These are phyloP conservation scores for Styela clava DNA, from an alignment of 23 tunicate genomes.

Conservation along the genomic window DNA sequence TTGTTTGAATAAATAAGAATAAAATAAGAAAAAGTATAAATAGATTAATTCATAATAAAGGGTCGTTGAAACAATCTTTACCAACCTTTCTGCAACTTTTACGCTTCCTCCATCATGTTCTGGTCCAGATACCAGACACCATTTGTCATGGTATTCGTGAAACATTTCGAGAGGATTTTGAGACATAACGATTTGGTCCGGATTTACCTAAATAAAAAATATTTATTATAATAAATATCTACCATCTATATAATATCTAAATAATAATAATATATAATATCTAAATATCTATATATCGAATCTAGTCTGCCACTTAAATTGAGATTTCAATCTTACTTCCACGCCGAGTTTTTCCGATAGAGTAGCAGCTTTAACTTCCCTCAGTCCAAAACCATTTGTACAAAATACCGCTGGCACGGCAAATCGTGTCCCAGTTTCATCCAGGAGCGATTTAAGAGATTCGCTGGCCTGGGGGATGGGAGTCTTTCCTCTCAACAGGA, in stretches of 20 bases:
- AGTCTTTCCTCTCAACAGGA: slow-evolving; percentile 87
- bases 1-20: too few relatives aligned
- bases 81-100: slow-evolving; percentile 83
- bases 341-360: slow-evolving; percentile 77
- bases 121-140: slow-evolving; percentile 89
- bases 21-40: not conserved
- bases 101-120: slow-evolving; percentile 91
- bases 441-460: slow-evolving; percentile 72
- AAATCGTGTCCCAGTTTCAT: slow-evolving; percentile 35
- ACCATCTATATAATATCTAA: not conserved
- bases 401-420: slow-evolving; percentile 87
- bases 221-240: not conserved
- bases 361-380: slow-evolving; percentile 76
- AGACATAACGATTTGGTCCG: slow-evolving; percentile 92
- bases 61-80: too few relatives aligned
- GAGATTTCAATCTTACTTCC: slow-evolving; percentile 31
- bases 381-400: slow-evolving; percentile 92
- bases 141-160: slow-evolving; percentile 84
- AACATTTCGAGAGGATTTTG: slow-evolving; percentile 88
- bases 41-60: too few relatives aligned
- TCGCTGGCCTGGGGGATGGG: slow-evolving; percentile 77
- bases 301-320: not conserved
- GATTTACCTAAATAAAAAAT: slow-evolving; percentile 40
- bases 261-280: too few relatives aligned
- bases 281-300: not conserved